Evolutionary conservation across 2,888 invertebrate species (phyloP).

Genomic region (Patella ulyssiponensis): DNA sequence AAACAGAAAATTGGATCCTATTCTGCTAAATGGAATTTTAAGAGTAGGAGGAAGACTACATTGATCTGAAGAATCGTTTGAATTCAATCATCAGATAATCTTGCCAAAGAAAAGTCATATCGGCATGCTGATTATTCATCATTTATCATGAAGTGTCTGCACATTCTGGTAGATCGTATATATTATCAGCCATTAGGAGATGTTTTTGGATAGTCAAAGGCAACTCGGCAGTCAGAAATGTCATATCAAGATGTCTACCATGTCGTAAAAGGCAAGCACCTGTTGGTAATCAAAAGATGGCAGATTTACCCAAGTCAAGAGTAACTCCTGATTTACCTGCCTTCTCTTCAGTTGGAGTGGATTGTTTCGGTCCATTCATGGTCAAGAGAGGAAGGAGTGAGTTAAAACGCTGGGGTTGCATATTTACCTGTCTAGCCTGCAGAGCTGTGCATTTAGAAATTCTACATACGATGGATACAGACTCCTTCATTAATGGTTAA

Average conservation of each 20-base stretch:
- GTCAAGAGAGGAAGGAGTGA: constrained; percentile 24
- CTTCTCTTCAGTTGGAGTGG: constrained; percentile 27
- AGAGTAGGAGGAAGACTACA: background rate
- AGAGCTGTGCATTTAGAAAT: constrained; percentile 33
- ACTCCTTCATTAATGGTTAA: constrained; percentile 23
- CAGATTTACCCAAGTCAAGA: background rate
- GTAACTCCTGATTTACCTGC: background rate
- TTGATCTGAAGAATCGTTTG: background rate
- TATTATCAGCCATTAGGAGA: constrained; percentile 13
- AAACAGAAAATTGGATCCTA: background rate
- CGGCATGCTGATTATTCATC: background rate
- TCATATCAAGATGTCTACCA: background rate
- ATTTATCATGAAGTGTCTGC: constrained; percentile 14
- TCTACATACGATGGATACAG: constrained; percentile 24
- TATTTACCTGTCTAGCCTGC: constrained; percentile 28
- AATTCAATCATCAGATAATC: constrained; percentile 16
- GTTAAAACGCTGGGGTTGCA: constrained; percentile 32
- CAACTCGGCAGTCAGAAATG: background rate
- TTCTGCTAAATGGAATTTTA: background rate
- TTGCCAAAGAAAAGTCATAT: constrained; percentile 14
- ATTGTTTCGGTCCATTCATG: constrained; percentile 29
- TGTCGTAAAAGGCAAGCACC: constrained; percentile 12
- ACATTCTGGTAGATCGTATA: constrained; percentile 10
- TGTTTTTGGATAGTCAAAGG: constrained; percentile 16
- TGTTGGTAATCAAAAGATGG: background rate